Conservation (phyloP, 2,797 vertebrate species). For the Peromyscus nudipes region DNA sequence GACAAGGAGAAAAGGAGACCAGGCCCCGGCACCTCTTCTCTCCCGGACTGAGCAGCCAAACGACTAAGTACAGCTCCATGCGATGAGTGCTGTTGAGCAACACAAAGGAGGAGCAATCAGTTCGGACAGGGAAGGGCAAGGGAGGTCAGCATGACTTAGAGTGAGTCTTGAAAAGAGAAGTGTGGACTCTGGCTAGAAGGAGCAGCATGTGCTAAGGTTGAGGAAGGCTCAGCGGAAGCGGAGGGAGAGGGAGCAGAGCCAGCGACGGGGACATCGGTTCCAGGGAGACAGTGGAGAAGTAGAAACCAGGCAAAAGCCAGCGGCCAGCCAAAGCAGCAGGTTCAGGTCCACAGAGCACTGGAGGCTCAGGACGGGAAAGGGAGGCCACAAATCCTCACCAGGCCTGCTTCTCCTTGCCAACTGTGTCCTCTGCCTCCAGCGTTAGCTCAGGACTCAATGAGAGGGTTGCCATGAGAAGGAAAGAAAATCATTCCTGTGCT, state of each 20-base stretch:
- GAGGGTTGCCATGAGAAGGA: neutral
- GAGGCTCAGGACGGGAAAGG: neutral
- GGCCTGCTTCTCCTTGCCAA: neutral
- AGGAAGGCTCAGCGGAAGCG: conserved; percentile 55
- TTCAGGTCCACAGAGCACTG: neutral
- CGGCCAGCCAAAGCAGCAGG: neutral
- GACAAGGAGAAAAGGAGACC: conserved; percentile 50
- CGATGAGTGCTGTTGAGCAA: conserved; percentile 76
- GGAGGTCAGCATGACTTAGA: conserved; percentile 79
- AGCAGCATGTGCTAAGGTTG: conserved; percentile 51
- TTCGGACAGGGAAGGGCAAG: conserved; percentile 80
- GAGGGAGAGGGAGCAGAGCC: neutral
- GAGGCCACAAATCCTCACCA: neutral
- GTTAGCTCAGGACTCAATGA: neutral
- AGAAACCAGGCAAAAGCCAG: neutral
- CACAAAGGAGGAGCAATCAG: conserved; percentile 80
- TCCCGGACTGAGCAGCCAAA: conserved; percentile 51
- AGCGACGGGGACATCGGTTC: neutral
- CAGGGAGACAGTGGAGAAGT: neutral
- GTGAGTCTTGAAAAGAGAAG: conserved; percentile 63
- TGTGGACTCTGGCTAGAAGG: conserved; percentile 46
- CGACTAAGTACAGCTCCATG: conserved; percentile 71
- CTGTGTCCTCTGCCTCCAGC: neutral
- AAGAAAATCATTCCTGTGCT: neutral
- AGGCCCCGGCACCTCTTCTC: conserved; percentile 53